Evolutionary conservation across 1,140 invertebrate species (phyloP).

Genomic region (Drosophila biarmipes): DNA sequence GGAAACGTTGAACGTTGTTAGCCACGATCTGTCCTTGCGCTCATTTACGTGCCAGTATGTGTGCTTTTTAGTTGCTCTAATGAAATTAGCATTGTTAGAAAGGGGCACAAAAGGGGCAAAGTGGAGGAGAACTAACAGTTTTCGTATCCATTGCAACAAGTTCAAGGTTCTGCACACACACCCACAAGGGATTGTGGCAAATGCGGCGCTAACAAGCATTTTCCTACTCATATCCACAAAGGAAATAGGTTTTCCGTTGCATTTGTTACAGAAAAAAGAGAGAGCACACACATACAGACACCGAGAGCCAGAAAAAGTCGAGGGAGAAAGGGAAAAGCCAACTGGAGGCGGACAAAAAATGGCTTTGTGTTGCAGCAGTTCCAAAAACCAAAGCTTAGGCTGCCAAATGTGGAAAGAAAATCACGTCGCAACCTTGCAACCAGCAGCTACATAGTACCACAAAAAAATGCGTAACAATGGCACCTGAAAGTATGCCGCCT

Average conservation of each 20-base stretch:
- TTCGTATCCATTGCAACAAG: constrained; percentile 43
- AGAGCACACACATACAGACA: constrained; percentile 5
- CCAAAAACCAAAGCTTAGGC: constrained; percentile 29
- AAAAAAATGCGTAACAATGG: constrained; percentile 59
- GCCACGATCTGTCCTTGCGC: constrained; percentile 39
- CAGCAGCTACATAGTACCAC: constrained; percentile 11
- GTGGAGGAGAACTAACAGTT: constrained; percentile 5
- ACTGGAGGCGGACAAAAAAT: constrained; percentile 21
- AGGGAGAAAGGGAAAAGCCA: constrained; percentile 14
- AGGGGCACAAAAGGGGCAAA: background rate
- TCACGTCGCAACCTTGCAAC: constrained; percentile 35
- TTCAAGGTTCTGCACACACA: constrained; percentile 57
- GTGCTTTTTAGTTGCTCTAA: constrained; percentile 30
- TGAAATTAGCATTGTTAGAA: constrained; percentile 61
- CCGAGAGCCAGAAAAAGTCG: background rate
- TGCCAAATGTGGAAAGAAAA: constrained; percentile 42
- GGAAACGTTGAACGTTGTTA: constrained; percentile 38
- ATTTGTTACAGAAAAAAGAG: constrained; percentile 50
- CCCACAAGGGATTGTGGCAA: constrained; percentile 33
- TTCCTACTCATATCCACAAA: constrained; percentile 74
- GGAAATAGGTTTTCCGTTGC: constrained; percentile 76
- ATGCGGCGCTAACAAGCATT: constrained; percentile 72
- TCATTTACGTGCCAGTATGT: constrained; percentile 47
- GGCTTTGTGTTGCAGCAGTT: constrained; percentile 31
- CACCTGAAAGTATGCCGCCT: constrained; percentile 30